Evolutionary conservation across 2,888 invertebrate species (phyloP).

Genomic region (Calliphora vomitoria): DNA sequence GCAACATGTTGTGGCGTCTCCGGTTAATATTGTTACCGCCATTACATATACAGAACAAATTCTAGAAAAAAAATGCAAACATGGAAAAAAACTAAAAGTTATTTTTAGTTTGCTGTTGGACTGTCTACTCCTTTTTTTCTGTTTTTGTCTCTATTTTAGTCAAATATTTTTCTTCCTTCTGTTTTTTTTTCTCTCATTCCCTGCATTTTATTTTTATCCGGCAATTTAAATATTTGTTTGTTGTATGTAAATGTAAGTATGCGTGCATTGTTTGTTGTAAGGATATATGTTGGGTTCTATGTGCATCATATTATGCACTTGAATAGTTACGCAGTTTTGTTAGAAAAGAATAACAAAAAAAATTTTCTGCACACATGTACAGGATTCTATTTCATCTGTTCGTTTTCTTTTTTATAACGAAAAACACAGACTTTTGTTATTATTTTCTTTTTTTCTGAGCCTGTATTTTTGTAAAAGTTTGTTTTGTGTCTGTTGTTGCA

Average conservation of each 20-base stretch:
- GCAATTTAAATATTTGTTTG: slow-evolving; percentile 65
- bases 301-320: slow-evolving; percentile 62
- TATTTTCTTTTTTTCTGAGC: background rate
- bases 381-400: slow-evolving; percentile 19
- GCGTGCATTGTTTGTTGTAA: slow-evolving; percentile 10
- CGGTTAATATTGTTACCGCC: slow-evolving; percentile 69
- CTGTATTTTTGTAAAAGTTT: slow-evolving; percentile 39
- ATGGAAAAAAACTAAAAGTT: slow-evolving; percentile 25
- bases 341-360: slow-evolving; percentile 23
- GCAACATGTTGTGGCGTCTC: slow-evolving; percentile 72
- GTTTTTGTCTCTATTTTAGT: slow-evolving; percentile 20
- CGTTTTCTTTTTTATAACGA: background rate
- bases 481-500: slow-evolving; percentile 35
- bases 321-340: slow-evolving; percentile 68
- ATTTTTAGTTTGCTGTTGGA: slow-evolving; percentile 47
- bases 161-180: slow-evolving; percentile 41
- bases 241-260: slow-evolving; percentile 11
- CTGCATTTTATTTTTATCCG: slow-evolving; percentile 58
- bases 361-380: background rate
- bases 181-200: background rate
- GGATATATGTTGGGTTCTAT: background rate
- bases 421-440: no score
- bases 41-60: slow-evolving; percentile 49
- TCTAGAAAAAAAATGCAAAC: slow-evolving; percentile 10
- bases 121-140: slow-evolving; percentile 28